A percentile compares a stretch with the other conserved stretches of the same genome.
phyloP scores from a whole-genome alignment of 2,113 vertebrate species.

The Cromileptes altivelis region DNA sequence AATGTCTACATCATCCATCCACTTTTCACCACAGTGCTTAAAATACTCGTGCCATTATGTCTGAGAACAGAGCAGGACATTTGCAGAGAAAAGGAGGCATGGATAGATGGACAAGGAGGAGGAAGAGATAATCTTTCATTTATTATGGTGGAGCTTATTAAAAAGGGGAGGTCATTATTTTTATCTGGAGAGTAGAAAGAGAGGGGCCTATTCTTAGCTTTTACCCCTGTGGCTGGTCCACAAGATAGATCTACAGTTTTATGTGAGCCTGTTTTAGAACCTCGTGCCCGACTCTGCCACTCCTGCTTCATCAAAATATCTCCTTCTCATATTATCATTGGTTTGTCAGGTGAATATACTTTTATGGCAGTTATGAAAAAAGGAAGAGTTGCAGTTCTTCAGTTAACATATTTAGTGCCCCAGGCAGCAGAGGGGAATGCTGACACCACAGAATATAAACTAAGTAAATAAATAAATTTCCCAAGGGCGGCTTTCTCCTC shows the following conservation, averaged over 20 bases:
- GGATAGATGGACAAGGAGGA: conserved; percentile 54
- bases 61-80: conserved; percentile 42
- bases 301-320: conserved; percentile 21
- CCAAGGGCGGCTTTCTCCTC: conserved; percentile 48
- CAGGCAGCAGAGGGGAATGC: conserved; percentile 39
- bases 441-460: conserved; percentile 64
- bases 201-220: conserved; percentile 72
- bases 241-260: conserved; percentile 51
- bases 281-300: not conserved
- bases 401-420: conserved; percentile 49
- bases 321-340: not conserved
- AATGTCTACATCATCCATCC: conserved; percentile 72
- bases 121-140: conserved; percentile 72
- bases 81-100: conserved; percentile 37
- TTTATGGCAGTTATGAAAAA: conserved; percentile 37
- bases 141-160: conserved; percentile 73
- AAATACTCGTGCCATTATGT: conserved; percentile 71
- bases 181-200: conserved; percentile 44
- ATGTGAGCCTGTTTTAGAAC: conserved; percentile 39
- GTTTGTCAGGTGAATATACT: conserved; percentile 10
- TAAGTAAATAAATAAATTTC: conserved; percentile 66
- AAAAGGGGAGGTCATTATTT: conserved; percentile 76
- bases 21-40: conserved; percentile 58
- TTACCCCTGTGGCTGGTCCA: conserved; percentile 30
- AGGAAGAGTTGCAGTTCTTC: conserved; percentile 24